Percentiles rank a stretch among this genome's conserved stretches.
Evolutionary conservation across 2,888 invertebrate species (phyloP).

Genomic region (Caenorhabditis doughertyi): DNA sequence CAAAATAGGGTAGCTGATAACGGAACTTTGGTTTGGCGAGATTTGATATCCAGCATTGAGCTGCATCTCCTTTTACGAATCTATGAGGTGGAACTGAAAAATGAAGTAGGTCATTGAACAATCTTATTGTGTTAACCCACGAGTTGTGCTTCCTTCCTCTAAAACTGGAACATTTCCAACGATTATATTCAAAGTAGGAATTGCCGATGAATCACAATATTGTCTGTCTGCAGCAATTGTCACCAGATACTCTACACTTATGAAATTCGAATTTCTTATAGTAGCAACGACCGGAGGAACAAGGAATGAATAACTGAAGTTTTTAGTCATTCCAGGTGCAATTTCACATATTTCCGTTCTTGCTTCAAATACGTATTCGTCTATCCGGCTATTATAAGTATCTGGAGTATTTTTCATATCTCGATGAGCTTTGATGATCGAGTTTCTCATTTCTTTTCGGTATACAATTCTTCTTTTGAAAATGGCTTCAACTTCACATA

Average conservation of each 20-base stretch:
- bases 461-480: conserved; percentile 6
- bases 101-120: too few relatives aligned
- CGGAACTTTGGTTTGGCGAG: conserved; percentile 2
- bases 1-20: conserved; percentile 22
- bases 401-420: neutral
- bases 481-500: neutral
- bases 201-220: neutral
- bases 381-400: neutral
- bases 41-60: neutral
- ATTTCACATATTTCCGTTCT: conserved; percentile 2
- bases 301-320: conserved; percentile 11
- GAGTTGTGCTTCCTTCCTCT: neutral
- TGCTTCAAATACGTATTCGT: neutral
- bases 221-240: neutral
- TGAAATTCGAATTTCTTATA: conserved; percentile 15
- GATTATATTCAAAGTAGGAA: conserved; percentile 11
- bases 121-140: too few relatives aligned
- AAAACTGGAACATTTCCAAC: conserved; percentile 38
- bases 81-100: conserved; percentile 12
- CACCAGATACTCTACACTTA: conserved; percentile 38
- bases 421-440: neutral
- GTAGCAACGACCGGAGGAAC: conserved; percentile 33
- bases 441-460: neutral
- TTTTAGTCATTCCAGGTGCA: conserved; percentile 5
- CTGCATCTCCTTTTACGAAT: neutral